Conservation (phyloP, 2,888 invertebrate species). For the Embidobia sp. region DNA sequence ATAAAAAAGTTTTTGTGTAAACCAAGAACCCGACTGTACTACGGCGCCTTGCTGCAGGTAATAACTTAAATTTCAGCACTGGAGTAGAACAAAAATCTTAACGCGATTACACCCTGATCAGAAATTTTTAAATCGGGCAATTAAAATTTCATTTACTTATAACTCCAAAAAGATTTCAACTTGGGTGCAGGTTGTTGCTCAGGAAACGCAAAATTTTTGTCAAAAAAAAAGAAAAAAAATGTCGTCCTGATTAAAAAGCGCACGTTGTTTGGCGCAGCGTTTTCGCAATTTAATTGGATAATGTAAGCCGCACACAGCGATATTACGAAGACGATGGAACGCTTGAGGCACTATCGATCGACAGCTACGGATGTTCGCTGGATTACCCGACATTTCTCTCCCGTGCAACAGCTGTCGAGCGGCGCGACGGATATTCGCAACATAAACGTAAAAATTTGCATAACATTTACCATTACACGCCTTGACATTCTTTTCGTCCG, state of each 20-base stretch:
- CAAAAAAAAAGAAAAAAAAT: background rate
- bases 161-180: too few species aligned
- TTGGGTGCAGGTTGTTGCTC: too few species aligned
- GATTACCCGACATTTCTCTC: slow-evolving; percentile 65
- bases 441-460: slow-evolving; percentile 64
- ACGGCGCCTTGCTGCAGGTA: too few species aligned
- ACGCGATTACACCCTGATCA: too few species aligned
- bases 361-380: slow-evolving; percentile 62
- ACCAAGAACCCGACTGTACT: too few species aligned
- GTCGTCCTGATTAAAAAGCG: slow-evolving; percentile 15
- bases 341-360: slow-evolving; percentile 65
- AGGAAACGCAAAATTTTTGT: too few species aligned
- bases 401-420: slow-evolving; percentile 60
- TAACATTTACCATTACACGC: slow-evolving; percentile 56
- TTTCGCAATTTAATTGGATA: slow-evolving; percentile 56
- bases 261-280: slow-evolving; percentile 7
- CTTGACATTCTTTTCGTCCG: slow-evolving; percentile 49
- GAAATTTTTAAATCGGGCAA: too few species aligned
- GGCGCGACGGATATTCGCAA: slow-evolving; percentile 63
- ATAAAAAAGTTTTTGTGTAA: too few species aligned
- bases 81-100: too few species aligned
- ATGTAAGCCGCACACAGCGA: slow-evolving; percentile 30
- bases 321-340: slow-evolving; percentile 62
- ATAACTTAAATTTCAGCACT: too few species aligned
- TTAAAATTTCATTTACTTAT: too few species aligned